Evolutionary conservation across 2,113 vertebrate species (phyloP).

Genomic region (Physeter macrocephalus): DNA sequence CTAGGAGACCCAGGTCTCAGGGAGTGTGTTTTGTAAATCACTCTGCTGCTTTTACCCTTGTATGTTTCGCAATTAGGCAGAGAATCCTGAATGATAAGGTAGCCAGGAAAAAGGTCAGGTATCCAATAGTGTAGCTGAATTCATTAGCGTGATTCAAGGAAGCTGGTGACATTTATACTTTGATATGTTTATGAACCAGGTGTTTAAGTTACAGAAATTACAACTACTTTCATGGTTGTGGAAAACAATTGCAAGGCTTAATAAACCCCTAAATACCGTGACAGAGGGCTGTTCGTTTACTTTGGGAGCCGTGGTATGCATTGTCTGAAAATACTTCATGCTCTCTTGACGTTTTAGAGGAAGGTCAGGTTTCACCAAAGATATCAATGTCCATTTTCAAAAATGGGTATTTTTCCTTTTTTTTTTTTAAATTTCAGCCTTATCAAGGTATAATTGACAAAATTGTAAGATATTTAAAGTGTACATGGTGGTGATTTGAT

Average conservation of each 20-base stretch:
- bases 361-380: background rate
- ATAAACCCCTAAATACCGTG: background rate
- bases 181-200: background rate
- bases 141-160: background rate
- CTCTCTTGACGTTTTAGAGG: fast-evolving
- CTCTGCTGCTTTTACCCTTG: background rate
- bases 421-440: background rate
- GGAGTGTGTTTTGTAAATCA: background rate
- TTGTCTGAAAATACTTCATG: background rate
- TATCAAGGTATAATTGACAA: background rate
- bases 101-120: background rate
- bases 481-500: no score
- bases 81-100: background rate
- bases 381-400: background rate
- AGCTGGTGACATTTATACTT: background rate
- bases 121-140: background rate
- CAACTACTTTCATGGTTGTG: background rate
- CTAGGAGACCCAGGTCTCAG: background rate
- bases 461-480: no score
- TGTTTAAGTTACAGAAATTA: background rate
- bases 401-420: background rate
- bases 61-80: background rate
- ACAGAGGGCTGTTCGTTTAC: background rate
- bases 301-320: background rate
- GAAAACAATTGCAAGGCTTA: background rate